Evolutionary conservation across 2,113 vertebrate genomes (phyloP).

Genomic region (Centropus bengalensis): DNA sequence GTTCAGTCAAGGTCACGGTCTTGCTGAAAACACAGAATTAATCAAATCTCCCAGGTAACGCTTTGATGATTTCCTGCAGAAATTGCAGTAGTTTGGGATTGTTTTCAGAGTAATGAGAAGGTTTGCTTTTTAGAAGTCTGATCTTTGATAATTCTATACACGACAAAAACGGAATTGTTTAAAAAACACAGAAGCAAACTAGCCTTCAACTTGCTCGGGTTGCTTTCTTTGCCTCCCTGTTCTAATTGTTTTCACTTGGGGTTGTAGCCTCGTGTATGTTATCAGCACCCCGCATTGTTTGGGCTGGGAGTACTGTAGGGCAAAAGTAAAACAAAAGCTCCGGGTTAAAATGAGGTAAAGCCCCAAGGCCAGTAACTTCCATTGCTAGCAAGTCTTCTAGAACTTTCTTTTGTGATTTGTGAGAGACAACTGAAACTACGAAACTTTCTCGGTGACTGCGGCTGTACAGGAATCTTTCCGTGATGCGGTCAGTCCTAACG

Average conservation of each 20-base stretch:
- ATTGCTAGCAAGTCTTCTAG: background rate
- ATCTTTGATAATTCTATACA: background rate
- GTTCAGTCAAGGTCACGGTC: slow-evolving; percentile 86
- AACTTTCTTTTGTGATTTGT: background rate
- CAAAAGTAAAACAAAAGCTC: background rate
- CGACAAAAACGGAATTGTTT: background rate
- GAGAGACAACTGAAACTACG: background rate
- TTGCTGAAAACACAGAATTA: slow-evolving; percentile 88
- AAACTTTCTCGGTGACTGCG: background rate
- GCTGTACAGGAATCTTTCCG: background rate
- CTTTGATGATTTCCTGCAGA: background rate
- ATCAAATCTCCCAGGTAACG: slow-evolving; percentile 92
- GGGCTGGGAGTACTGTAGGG: background rate
- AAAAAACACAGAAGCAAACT: background rate
- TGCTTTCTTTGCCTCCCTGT: background rate
- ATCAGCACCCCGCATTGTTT: background rate
- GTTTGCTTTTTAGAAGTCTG: background rate
- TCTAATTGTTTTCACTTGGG: background rate
- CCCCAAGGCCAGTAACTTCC: background rate
- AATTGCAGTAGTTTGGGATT: background rate
- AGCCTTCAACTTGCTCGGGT: background rate
- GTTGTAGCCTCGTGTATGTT: background rate
- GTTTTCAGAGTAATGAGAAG: background rate
- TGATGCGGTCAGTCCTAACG: background rate
- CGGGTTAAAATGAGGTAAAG: background rate